Evolutionary conservation across 2,888 invertebrate genomes (phyloP), one percentile per base, ranked within the genome.

Genomic region (Drosophila merina): DNA sequence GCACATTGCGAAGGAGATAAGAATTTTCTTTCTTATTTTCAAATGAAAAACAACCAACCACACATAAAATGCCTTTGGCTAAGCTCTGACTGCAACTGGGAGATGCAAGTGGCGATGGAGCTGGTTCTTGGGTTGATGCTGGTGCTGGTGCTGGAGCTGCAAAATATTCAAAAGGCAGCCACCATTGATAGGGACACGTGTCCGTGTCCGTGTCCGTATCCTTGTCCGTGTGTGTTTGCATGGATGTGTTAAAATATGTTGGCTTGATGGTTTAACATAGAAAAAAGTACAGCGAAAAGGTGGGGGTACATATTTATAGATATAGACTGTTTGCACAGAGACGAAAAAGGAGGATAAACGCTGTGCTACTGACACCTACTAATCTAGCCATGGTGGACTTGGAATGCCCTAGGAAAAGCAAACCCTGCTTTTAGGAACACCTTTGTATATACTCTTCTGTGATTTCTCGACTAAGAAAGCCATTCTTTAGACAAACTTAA

Each of bases 181-280:
- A 84, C 77, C 84, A 83, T 83, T 83, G 84, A 82, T 86, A 86
- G 83, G 77, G 77, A 75, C 84, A 86, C 77, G 80, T 76, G 74
- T 71, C 56, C 54, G 59, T 72, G 62, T 71, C 57, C 50, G 38
- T 70, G 50, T 74, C 30, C 50, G 33, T 67, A 48, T 72, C 30
- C 44, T 36, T 62, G 50, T 72, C 48, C 50, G 30, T 70, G 52
- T 74, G 59, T 69, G 64, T 75, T 66, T 66, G 74, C 68, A 67
- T 79, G 76, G 69, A 73, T 80, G 75, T 86, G 86, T 79, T 80
- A 79, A 86, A 86, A 88, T 88, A 88, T 86, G 86, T 88, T 84
- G 79, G 88, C 78, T 79, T 86, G 84, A 84, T 86, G 85, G 88
- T 77, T 86, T 84, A 82, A 76, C 83, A 82, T 76, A 71, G 76